phyloP scores from a whole-genome alignment of 2,797 vertebrate genomes.

The Graptemys geographica region DNA sequence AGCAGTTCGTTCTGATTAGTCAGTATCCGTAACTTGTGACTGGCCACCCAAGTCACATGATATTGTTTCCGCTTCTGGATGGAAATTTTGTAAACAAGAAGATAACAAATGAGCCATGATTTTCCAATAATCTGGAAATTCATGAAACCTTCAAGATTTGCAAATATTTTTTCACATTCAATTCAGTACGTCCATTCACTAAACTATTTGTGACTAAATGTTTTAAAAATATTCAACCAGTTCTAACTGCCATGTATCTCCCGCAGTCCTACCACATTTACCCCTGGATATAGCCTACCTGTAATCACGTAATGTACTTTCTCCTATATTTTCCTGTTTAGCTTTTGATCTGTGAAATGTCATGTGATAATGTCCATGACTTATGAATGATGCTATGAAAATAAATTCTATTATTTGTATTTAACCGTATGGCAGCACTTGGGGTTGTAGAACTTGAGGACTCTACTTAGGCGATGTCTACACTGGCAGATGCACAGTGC shows the following conservation, averaged over 20 bases:
- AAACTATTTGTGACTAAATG: neutral
- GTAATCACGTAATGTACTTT: too few relatives aligned
- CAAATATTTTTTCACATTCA: neutral
- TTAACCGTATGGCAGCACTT: too few relatives aligned
- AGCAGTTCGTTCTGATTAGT: too few relatives aligned
- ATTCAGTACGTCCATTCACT: neutral
- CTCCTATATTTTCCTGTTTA: too few relatives aligned
- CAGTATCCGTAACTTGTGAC: neutral
- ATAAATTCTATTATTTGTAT: too few relatives aligned
- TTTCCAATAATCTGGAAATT: neutral
- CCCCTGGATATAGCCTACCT: neutral
- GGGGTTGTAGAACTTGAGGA: too few relatives aligned
- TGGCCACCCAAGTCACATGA: neutral
- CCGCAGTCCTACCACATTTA: neutral
- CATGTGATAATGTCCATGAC: too few relatives aligned
- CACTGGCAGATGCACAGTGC: too few relatives aligned
- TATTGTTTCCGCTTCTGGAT: neutral
- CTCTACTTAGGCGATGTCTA: too few relatives aligned
- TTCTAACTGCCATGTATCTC: neutral
- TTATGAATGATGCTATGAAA: too few relatives aligned
- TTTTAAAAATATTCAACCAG: neutral
- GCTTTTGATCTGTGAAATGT: too few relatives aligned
- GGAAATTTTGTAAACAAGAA: neutral
- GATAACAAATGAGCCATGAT: neutral
- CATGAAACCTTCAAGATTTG: neutral